These are phyloP conservation scores for Ophion slaviceki DNA, from an alignment of 2,888 invertebrate genomes.

Conservation along the genomic window DNA sequence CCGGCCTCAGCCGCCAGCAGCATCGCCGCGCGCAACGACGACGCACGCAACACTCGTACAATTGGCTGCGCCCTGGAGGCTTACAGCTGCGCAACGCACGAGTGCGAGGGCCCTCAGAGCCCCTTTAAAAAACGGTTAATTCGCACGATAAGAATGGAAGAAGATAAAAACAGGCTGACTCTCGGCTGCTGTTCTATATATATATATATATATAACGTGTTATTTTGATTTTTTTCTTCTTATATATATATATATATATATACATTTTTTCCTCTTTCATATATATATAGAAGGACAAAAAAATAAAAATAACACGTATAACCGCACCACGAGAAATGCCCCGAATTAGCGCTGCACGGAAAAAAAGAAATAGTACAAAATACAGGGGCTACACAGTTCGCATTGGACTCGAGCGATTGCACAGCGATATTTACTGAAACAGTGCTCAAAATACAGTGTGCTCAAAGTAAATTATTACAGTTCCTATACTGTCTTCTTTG, in stretches of 20 bases:
- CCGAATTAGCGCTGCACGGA: slow-evolving; percentile 34
- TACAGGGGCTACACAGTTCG: no score
- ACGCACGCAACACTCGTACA: neutral
- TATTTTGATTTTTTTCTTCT: no score
- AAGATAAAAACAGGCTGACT: slow-evolving; percentile 8
- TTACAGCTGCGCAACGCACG: neutral
- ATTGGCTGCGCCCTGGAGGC: neutral
- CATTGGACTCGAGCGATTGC: no score
- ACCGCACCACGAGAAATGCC: slow-evolving; percentile 34
- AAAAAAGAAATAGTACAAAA: no score
- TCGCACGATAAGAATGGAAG: neutral
- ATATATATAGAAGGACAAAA: no score
- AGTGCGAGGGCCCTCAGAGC: neutral
- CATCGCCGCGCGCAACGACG: neutral
- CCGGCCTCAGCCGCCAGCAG: neutral
- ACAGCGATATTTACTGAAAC: no score
- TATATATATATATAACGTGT: no score
- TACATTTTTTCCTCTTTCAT: no score
- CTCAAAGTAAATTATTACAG: no score
- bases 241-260: neutral
- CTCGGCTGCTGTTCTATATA: neutral
- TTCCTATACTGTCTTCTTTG: no score
- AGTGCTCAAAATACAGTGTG: no score
- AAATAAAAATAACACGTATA: slow-evolving; percentile 22
- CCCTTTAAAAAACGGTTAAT: slow-evolving; percentile 46